Base-by-base conservation (phyloP, 2,797 vertebrate species). In the Ispidina lecontei region DNA sequence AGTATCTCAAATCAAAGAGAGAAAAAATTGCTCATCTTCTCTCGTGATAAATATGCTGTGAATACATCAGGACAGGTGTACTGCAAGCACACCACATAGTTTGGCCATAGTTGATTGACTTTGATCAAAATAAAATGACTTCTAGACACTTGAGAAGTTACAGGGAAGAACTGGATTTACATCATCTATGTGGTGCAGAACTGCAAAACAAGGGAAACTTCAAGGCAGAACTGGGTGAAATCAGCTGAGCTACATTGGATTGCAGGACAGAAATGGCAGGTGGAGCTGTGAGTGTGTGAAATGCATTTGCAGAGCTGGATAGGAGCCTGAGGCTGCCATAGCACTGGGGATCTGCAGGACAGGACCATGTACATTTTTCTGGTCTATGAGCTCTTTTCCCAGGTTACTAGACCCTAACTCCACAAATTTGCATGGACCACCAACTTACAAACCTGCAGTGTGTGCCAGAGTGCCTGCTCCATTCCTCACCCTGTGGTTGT, bases 91-190 rank as follows among this genome's bases (percentile, higher is more conserved):
- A 43, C 25, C 15, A 54, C n/a, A 15, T 10, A 84, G 74, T 70
- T 84, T 60, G 62, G 77, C 86, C 60, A 69, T 76, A 90, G 88
- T 39, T 90, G 86, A 77, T 69, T 92, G 91, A 82, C 70, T 87
- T 78, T 82, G 80, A 77, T 90, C 58, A 92, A 89, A 90, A 91
- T 77, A 62, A 91, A 93, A 84, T 19, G 17, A 84, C 65, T 91
- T 76, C 70, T 80, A 65, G 54, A 94, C 54, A 88, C 85, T 87
- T 75, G 73, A 88, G 43, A 60, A 52, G 31, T 71, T 91, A 68
- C 64, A 64, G 83, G 33, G 56, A 67, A 92, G 80, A 92, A 64
- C 41, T 64, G 65, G 58, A 64, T 89, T 93, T 94, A 58, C 65
- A 87, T 69, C 68, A 55, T 58, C 37, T 37, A 3, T 51, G 64